A percentile compares a stretch with the other conserved stretches of the same genome.
phyloP scores from a whole-genome alignment of 2,797 vertebrate genomes.

The Psittacula derbiana region DNA sequence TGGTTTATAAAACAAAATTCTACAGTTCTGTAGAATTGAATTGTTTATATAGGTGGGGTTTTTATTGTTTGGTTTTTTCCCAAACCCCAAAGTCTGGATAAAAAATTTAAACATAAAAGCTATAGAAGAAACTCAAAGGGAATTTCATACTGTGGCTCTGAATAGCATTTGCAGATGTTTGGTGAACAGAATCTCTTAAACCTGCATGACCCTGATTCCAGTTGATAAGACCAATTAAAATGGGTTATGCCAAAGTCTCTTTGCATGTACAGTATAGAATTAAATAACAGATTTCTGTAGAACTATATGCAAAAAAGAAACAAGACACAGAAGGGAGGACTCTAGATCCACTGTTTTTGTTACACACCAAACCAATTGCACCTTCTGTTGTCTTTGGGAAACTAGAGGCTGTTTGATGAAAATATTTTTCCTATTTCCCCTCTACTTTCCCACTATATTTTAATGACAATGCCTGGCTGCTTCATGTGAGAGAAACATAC shows the following conservation, averaged over 20 bases:
- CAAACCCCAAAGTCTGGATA: neutral
- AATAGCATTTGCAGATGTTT: slow-evolving; percentile 54
- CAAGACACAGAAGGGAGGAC: slow-evolving; percentile 5
- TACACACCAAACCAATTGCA: neutral
- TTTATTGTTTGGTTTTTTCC: neutral
- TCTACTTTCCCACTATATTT: neutral
- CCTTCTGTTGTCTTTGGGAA: slow-evolving; percentile 20
- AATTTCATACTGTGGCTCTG: slow-evolving; percentile 13
- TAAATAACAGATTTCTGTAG: slow-evolving; percentile 42
- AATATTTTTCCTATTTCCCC: slow-evolving; percentile 1
- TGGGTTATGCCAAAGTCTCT: slow-evolving; percentile 13
- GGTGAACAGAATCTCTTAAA: slow-evolving; percentile 37
- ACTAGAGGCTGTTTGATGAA: neutral
- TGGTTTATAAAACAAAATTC: neutral
- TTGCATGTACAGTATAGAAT: slow-evolving; percentile 49
- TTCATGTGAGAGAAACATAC: neutral
- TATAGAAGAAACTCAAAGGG: slow-evolving; percentile 35
- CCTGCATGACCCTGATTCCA: slow-evolving; percentile 9
- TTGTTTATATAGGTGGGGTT: neutral
- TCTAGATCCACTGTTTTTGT: slow-evolving; percentile 23
- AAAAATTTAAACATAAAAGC: slow-evolving; percentile 21
- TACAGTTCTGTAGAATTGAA: neutral
- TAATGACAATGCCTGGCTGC: slow-evolving; percentile 13
- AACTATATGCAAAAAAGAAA: slow-evolving; percentile 40
- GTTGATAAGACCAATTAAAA: slow-evolving; percentile 62